phyloP scores from a whole-genome alignment of 2,797 vertebrate species.

The Chelon auratus region DNA sequence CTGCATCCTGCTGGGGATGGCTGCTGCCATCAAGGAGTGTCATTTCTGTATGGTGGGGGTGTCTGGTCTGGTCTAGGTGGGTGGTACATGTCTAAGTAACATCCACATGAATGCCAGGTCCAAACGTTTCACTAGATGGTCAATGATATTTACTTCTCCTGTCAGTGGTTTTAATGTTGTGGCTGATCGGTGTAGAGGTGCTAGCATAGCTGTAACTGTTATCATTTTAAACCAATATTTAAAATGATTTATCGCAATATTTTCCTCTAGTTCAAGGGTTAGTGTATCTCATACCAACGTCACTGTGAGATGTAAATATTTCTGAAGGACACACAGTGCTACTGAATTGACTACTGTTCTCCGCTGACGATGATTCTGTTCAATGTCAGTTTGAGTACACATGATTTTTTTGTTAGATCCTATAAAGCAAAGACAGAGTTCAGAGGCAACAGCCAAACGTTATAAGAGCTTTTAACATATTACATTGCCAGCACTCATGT shows the following conservation, averaged over 20 bases:
- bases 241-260: not conserved
- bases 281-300: constrained; percentile 27
- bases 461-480: constrained; percentile 78
- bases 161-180: no score
- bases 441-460: constrained; percentile 58
- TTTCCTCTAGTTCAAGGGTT: constrained; percentile 1
- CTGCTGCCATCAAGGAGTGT: no score
- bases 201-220: no score
- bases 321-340: constrained; percentile 22
- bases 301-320: constrained; percentile 22
- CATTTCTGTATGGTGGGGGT: no score
- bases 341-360: constrained; percentile 46
- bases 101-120: no score
- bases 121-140: no score
- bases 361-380: constrained; percentile 33
- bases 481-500: constrained; percentile 74
- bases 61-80: no score
- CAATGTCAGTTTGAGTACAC: constrained; percentile 45
- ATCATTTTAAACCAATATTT: no score
- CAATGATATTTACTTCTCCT: no score
- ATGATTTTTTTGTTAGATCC: constrained; percentile 24
- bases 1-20: no score
- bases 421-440: constrained; percentile 42
- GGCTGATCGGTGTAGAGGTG: no score
- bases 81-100: no score